Evolutionary conservation across 2,888 invertebrate species (phyloP).

Genomic region (Mythimna ferrago): DNA sequence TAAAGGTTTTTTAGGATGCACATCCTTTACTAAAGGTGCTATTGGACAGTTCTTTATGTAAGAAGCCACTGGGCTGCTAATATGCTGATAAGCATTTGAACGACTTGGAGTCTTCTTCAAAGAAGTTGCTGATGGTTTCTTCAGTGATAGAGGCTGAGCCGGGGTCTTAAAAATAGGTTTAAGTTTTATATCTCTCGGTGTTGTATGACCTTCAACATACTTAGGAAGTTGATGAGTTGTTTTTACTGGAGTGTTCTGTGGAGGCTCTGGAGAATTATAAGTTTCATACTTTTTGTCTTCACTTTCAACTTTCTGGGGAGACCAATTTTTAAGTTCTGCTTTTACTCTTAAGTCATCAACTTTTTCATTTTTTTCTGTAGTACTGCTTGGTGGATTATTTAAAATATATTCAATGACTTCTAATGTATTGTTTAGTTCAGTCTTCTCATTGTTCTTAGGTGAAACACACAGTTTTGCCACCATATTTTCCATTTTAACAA

Average conservation of each 20-base stretch:
- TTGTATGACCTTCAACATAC: constrained; percentile 48
- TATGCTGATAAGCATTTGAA: constrained; percentile 76
- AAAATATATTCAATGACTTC: constrained; percentile 79
- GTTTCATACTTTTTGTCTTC: constrained; percentile 17
- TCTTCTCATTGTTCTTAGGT: constrained; percentile 57
- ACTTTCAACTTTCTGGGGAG: constrained; percentile 31
- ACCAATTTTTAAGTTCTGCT: constrained; percentile 22
- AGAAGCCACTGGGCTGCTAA: constrained; percentile 82
- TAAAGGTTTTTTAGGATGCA: constrained; percentile 78
- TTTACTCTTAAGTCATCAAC: constrained; percentile 16
- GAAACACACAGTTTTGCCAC: constrained; percentile 71
- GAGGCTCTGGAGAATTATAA: constrained; percentile 34
- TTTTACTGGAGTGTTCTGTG: constrained; percentile 68
- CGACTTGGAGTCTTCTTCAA: constrained; percentile 72
- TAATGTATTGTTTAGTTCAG: constrained; percentile 76
- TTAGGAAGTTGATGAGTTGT: constrained; percentile 40
- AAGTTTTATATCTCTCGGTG: constrained; percentile 56
- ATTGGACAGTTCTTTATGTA: constrained; percentile 82
- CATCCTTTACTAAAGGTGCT: constrained; percentile 77
- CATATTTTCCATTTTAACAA: constrained; percentile 77
- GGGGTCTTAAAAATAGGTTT: constrained; percentile 76
- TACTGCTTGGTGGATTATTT: constrained; percentile 70
- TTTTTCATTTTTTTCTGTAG: constrained; percentile 26
- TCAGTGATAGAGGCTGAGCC: constrained; percentile 65
- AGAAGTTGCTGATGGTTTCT: constrained; percentile 68